Conservation (phyloP, 2,113 vertebrate genomes). For the Trochalopteron elliotii region DNA sequence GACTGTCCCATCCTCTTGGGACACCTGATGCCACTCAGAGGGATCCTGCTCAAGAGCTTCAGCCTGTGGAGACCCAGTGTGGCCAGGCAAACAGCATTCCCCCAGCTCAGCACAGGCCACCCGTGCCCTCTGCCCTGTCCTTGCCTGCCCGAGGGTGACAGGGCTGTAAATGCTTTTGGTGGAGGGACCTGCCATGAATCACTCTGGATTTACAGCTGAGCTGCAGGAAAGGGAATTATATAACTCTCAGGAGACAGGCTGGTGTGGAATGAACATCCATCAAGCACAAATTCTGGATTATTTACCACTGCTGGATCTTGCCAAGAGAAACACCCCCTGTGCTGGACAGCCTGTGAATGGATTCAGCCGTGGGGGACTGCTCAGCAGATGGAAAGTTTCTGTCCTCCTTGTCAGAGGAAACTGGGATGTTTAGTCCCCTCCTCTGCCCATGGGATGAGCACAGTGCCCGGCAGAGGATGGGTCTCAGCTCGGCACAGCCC, state of each 20-base stretch:
- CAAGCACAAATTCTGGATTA: constrained; percentile 30
- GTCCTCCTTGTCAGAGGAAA: not conserved
- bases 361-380: not conserved
- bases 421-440: not conserved
- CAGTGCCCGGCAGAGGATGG: rapidly evolving
- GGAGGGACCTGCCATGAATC: constrained; percentile 11
- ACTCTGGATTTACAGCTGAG: constrained; percentile 39
- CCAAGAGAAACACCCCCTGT: constrained; percentile 15
- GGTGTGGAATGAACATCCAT: not conserved
- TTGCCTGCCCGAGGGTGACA: not conserved
- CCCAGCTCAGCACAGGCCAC: not conserved
- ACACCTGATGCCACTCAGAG: not conserved
- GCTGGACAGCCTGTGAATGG: not conserved
- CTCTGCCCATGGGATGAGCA: rapidly evolving
- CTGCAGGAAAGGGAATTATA: constrained; percentile 31
- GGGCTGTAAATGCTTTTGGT: not conserved
- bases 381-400: not conserved
- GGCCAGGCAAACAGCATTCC: not conserved
- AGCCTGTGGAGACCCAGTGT: rapidly evolving
- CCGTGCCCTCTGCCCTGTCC: rapidly evolving
- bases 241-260: constrained; percentile 36
- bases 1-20: not conserved
- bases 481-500: not conserved
- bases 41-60: not conserved
- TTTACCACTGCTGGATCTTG: not conserved